Base-by-base conservation (phyloP, 2,797 vertebrate genomes). In the Cuculus canorus region DNA sequence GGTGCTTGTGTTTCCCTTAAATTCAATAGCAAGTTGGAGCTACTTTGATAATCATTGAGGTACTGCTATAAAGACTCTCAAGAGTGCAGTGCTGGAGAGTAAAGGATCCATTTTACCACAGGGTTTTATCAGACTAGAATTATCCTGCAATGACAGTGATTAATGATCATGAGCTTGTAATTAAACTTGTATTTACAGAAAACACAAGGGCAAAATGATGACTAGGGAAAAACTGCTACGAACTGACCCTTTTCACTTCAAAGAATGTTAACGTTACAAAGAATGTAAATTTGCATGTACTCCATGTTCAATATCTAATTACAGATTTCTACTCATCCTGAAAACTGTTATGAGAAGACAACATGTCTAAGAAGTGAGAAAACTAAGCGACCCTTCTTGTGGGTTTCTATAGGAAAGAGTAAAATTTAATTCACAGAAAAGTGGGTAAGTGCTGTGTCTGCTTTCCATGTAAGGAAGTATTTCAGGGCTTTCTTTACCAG, bases 111-210 rank as follows among this genome's bases (percentile, higher is more conserved):
- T 91, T 91, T 93, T 64, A 79, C 60, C 53, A 45, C 22, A 73
- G 56, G 2, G 4, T 53, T 63, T 71, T 82, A 92, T 76, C 68
- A 53, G 28, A 52, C 18, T 6, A 86, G 76, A 71, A 39, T 95
- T 92, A 47, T 47, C 32, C 37, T 79, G 33, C 60, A 61, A 25
- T 87, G 85, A 53, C 91, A 86, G 56, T 56, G 71, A 90, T 75
- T 93, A 92, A 95, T 71, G 94, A 78, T 54, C 28, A 91, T 54
- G 61, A 86, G 69, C 43, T 60, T 61, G 69, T 78, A 83, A 84
- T 95, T 91, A 95, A 91, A 65, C 15, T n/a, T 86, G 33, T 78
- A 92, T 95, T 91, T 95, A 94, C 43, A 86, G 72, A 82, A 95
- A 95, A 95, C 33, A 88, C 61, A 88, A 7, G 5, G 63, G 30